phyloP scores from a whole-genome alignment of 2,888 invertebrate genomes.

The Mimas tiliae region DNA sequence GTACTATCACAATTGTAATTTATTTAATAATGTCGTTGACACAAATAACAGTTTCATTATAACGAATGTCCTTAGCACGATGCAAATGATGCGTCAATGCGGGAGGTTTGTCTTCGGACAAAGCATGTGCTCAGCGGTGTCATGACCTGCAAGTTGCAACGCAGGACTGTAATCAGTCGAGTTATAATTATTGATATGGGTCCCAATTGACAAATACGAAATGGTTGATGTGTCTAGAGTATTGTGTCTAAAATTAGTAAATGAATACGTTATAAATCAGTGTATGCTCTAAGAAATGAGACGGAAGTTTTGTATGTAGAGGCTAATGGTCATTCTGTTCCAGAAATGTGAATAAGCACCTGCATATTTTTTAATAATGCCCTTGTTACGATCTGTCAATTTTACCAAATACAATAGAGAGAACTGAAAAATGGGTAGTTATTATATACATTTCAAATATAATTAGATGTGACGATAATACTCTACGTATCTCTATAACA shows the following conservation, averaged over 20 bases:
- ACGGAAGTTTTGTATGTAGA: neutral
- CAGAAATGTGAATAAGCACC: no score
- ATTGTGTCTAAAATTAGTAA: no score
- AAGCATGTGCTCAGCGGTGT: constrained; percentile 56
- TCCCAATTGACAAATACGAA: neutral
- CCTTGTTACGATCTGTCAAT: no score
- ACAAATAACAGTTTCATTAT: constrained; percentile 30
- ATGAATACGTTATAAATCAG: no score
- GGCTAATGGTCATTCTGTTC: no score
- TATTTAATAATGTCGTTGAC: constrained; percentile 18
- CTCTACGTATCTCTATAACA: no score
- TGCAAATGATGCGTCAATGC: constrained; percentile 58
- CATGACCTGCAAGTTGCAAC: constrained; percentile 47
- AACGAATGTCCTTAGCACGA: constrained; percentile 44
- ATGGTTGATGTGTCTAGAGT: neutral
- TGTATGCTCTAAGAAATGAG: no score
- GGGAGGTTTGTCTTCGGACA: constrained; percentile 55
- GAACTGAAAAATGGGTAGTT: no score
- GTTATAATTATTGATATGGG: neutral
- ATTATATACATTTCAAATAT: no score
- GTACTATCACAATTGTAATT: constrained; percentile 13
- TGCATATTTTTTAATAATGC: no score
- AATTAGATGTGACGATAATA: no score
- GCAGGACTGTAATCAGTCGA: neutral
- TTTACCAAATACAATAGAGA: no score